Percentiles rank a stretch among this genome's conserved stretches.
These are phyloP conservation scores for Aphidius gifuensis DNA, from an alignment of 1,140 invertebrate genomes.

Conservation along the genomic window DNA sequence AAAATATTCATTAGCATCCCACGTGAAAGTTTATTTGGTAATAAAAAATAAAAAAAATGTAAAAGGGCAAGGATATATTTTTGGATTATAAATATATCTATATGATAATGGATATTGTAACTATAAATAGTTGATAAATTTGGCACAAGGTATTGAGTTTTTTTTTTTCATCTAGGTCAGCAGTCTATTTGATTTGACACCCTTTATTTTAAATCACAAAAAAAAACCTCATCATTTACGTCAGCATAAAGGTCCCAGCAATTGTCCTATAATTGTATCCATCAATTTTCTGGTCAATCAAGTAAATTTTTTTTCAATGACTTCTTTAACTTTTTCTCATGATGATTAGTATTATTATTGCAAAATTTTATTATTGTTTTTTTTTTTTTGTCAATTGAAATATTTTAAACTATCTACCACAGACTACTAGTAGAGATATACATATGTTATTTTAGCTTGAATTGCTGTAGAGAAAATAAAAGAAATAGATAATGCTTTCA, in stretches of 20 bases:
- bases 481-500: not conserved
- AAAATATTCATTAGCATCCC: constrained; percentile 23
- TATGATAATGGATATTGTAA: not conserved
- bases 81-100: constrained; percentile 21
- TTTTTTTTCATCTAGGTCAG: constrained; percentile 13
- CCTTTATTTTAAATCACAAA: not conserved
- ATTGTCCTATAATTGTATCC: too few species aligned
- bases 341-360: too few species aligned
- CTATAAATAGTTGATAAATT: constrained; percentile 17
- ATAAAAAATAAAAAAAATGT: too few species aligned
- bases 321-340: not conserved
- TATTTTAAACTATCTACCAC: too few species aligned
- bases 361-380: too few species aligned
- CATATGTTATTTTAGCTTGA: too few species aligned
- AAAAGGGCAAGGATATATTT: constrained; percentile 10
- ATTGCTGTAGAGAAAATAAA: too few species aligned
- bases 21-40: constrained; percentile 15
- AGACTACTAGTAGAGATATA: too few species aligned
- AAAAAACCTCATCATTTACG: not conserved
- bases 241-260: too few species aligned
- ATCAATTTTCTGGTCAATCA: too few species aligned
- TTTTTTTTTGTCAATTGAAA: too few species aligned
- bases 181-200: not conserved
- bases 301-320: too few species aligned
- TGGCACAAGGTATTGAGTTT: not conserved